Conservation (phyloP, 2,113 vertebrate genomes). For the Cyanistes caeruleus region DNA sequence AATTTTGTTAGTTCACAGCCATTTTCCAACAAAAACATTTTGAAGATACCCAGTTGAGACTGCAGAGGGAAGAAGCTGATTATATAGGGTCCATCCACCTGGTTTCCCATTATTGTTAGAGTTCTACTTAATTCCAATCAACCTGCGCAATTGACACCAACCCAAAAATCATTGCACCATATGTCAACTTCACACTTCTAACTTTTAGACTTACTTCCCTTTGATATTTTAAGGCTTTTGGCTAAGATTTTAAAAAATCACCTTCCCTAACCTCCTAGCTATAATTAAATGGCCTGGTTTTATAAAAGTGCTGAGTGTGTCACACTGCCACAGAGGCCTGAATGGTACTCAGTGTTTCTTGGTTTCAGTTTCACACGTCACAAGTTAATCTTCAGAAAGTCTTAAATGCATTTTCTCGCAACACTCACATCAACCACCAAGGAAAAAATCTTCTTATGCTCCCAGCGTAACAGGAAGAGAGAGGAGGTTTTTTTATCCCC, state of each 20-base stretch:
- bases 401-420: not conserved
- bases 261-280: not conserved
- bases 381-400: not conserved
- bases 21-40: not conserved
- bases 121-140: not conserved
- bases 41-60: not conserved
- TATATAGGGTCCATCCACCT: not conserved
- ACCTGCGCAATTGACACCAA: not conserved
- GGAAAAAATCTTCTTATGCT: not conserved
- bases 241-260: not conserved
- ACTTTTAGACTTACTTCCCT: not conserved
- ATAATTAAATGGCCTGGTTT: conserved; percentile 44
- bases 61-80: not conserved
- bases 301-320: not conserved
- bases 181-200: conserved; percentile 12
- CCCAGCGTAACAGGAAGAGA: not conserved
- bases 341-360: not conserved
- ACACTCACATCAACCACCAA: not conserved
- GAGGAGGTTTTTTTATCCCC: not conserved
- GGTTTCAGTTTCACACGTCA: not conserved
- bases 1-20: not conserved
- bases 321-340: not conserved
- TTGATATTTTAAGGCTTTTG: not conserved
- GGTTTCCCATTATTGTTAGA: not conserved
- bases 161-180: not conserved